phyloP scores from a whole-genome alignment of 2,888 invertebrate species.

The Trichopria drosophilae region DNA sequence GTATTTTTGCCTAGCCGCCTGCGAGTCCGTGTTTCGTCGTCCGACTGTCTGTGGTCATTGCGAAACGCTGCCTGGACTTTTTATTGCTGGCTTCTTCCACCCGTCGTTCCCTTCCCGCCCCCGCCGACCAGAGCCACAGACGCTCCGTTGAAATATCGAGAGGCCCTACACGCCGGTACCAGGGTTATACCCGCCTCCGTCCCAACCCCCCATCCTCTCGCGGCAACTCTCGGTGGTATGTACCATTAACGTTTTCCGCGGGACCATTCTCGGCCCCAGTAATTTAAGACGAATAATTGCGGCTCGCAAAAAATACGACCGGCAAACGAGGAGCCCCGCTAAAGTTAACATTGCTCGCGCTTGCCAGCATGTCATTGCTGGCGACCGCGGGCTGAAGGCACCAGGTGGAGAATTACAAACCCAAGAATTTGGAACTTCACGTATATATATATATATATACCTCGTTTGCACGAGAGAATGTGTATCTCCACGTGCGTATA shows the following conservation, averaged over 20 bases:
- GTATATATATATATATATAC: background rate
- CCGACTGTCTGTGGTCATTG: too few relatives aligned
- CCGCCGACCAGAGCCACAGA: too few relatives aligned
- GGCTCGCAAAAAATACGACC: slow-evolving; percentile 47
- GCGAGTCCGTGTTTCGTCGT: too few relatives aligned
- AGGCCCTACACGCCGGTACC: too few relatives aligned
- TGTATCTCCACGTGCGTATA: too few relatives aligned
- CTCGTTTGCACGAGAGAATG: too few relatives aligned
- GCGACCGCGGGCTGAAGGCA: slow-evolving; percentile 42
- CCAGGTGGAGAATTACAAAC: slow-evolving; percentile 39
- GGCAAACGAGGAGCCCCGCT: slow-evolving; percentile 41
- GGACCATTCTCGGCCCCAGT: slow-evolving; percentile 43
- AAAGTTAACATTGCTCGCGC: slow-evolving; percentile 42
- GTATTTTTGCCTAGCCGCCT: too few relatives aligned
- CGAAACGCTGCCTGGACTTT: too few relatives aligned
- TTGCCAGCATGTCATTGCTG: slow-evolving; percentile 51
- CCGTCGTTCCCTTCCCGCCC: too few relatives aligned
- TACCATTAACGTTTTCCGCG: slow-evolving; percentile 47
- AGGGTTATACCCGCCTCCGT: too few relatives aligned
- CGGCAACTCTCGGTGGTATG: slow-evolving; percentile 33
- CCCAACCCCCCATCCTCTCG: slow-evolving; percentile 28
- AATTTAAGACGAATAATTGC: slow-evolving; percentile 53
- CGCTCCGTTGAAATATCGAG: too few relatives aligned
- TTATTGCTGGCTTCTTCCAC: too few relatives aligned
- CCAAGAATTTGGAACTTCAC: background rate